phyloP scores from a whole-genome alignment of 2,113 vertebrate species.

The Bungarus multicinctus region DNA sequence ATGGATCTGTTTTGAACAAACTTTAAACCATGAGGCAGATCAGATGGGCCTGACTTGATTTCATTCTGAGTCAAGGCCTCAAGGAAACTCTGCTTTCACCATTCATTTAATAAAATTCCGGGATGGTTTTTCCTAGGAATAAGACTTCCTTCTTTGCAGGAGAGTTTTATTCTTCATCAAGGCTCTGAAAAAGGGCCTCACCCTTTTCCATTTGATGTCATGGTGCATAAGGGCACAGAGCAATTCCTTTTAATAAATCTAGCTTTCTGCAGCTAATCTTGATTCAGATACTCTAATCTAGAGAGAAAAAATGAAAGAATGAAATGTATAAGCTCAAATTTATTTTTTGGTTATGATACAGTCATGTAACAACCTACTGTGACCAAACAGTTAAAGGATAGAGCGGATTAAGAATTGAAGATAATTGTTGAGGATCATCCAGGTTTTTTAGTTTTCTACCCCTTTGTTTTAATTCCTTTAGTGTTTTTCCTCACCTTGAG shows the following conservation, averaged over 20 bases:
- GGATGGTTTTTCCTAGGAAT: background rate
- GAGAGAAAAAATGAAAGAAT: background rate
- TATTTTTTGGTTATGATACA: background rate
- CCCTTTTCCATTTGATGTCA: background rate
- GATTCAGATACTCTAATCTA: background rate
- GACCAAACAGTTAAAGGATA: background rate
- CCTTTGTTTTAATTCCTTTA: background rate
- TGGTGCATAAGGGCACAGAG: background rate
- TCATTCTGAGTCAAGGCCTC: background rate
- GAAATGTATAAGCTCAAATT: background rate
- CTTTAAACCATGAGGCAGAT: background rate
- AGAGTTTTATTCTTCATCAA: background rate
- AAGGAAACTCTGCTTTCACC: background rate
- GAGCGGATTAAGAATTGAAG: background rate
- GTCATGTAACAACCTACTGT: background rate
- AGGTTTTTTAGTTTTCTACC: background rate
- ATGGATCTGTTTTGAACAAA: background rate
- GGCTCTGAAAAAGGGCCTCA: background rate
- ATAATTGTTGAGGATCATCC: background rate
- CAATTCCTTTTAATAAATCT: background rate
- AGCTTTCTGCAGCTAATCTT: background rate
- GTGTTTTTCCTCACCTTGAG: background rate
- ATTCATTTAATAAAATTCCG: background rate
- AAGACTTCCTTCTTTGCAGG: background rate
- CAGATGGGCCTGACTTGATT: background rate